Evolutionary conservation across 1,140 invertebrate genomes (phyloP), one percentile per base, ranked within the genome.

Genomic region (Leptopilina boulardi): DNA sequence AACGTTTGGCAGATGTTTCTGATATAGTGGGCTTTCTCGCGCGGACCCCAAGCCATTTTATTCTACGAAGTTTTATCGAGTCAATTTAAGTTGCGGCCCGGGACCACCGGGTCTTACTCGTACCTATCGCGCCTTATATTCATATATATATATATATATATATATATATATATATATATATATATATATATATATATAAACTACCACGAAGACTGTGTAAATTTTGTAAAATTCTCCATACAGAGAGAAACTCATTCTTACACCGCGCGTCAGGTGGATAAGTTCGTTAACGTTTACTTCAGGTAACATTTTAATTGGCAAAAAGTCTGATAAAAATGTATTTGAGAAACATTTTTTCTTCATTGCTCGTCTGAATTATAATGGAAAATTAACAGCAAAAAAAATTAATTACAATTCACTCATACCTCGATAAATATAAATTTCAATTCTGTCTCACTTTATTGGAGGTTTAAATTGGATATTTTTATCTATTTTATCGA

Each of bases 1-100:
- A 91, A 90, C 89, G 87, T 91, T 91, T 90, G 90, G 89, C 89
- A 91, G 90, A 91, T 91, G 89, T 90, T 89, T 89, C 86, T 88
- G 89, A 91, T 91, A 90, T 90, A 90, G 87, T 87, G 81, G 82
- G 81, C 79, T 79, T 82, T 44, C 34, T 38, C 76, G 79, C 77
- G 76, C 79, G 73, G 80, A 84, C 83, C 80, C 83, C 38, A 76
- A 83, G 81, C 85, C 86, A 84, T 85, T 90, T 90, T 90, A 89
- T 89, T 90, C 85, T 84, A 81, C 86, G 81, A 90, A 91, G 89
- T 91, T 91, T 91, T 91, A 91, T 91, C 89, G 89, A 90, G 86
- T 86, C 89, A 91, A 91, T 91, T 91, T 90, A 91, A 91, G 90
- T 91, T 91, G 89, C 85, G 86, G 86, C 86, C 83, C 84, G 81